Evolutionary conservation across 2,888 invertebrate genomes (phyloP).

Genomic region (Hololepta plana): DNA sequence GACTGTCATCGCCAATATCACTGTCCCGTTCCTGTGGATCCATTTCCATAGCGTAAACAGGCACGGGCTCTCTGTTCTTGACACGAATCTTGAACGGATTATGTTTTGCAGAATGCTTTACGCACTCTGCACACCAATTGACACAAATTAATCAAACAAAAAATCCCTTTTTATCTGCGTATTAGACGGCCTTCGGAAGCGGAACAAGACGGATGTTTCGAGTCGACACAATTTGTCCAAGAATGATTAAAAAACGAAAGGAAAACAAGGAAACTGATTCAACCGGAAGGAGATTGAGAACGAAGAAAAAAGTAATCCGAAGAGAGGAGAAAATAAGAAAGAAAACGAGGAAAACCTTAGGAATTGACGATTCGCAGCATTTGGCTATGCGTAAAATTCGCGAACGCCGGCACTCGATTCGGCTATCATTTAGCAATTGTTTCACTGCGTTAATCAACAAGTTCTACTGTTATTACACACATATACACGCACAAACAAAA

Average conservation of each 20-base stretch:
- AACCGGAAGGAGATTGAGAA: too few relatives aligned
- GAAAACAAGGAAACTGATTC: background rate
- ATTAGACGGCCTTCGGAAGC: background rate
- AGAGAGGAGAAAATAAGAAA: too few relatives aligned
- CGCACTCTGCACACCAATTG: conserved; percentile 16
- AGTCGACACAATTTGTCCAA: background rate
- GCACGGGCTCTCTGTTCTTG: conserved; percentile 74
- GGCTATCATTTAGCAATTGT: too few relatives aligned
- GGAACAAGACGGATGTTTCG: background rate
- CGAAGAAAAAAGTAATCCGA: too few relatives aligned
- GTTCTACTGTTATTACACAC: too few relatives aligned
- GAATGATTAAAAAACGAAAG: background rate
- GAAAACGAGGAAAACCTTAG: too few relatives aligned
- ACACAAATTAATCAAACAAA: conserved; percentile 9
- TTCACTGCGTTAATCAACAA: too few relatives aligned
- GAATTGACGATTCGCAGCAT: too few relatives aligned
- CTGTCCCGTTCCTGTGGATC: conserved; percentile 43
- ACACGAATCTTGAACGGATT: conserved; percentile 67
- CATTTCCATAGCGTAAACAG: conserved; percentile 67
- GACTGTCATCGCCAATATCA: conserved; percentile 56
- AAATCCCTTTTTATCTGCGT: conserved; percentile 3
- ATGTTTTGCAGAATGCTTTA: conserved; percentile 22
- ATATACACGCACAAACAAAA: too few relatives aligned
- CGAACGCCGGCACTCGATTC: too few relatives aligned
- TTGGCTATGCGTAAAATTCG: too few relatives aligned